These are phyloP conservation scores for Ophion ventricosus DNA, from an alignment of 2,888 invertebrate species.

Conservation along the genomic window DNA sequence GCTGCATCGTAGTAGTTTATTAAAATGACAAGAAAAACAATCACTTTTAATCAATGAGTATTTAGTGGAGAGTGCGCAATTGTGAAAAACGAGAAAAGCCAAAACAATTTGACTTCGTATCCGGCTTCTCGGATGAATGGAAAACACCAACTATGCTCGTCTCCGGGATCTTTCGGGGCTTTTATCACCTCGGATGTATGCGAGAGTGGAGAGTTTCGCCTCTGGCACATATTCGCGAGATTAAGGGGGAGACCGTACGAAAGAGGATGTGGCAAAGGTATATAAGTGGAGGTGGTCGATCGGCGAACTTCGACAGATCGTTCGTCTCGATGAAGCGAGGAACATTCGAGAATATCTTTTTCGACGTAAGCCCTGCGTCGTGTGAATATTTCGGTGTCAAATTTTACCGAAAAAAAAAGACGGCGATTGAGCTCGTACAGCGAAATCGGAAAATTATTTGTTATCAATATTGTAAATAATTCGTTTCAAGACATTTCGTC, in stretches of 20 bases:
- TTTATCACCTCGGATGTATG: slow-evolving; percentile 75
- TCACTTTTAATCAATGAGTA: slow-evolving; percentile 11
- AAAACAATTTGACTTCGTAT: slow-evolving; percentile 38
- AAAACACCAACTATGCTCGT: slow-evolving; percentile 73
- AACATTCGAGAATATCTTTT: slow-evolving; percentile 51
- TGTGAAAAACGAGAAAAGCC: slow-evolving; percentile 5
- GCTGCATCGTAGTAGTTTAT: slow-evolving; percentile 66
- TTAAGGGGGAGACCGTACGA: slow-evolving; percentile 50
- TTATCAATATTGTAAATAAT: too few species aligned
- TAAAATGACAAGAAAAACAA: slow-evolving; percentile 4
- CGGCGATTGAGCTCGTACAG: too few species aligned
- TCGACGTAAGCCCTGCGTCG: background rate
- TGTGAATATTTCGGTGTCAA: background rate
- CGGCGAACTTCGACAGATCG: slow-evolving; percentile 50
- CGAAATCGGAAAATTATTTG: too few species aligned
- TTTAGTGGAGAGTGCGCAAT: background rate
- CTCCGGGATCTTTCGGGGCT: slow-evolving; percentile 69
- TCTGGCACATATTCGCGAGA: slow-evolving; percentile 49
- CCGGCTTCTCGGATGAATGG: slow-evolving; percentile 69
- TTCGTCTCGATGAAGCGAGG: slow-evolving; percentile 44
- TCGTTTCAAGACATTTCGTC: too few species aligned
- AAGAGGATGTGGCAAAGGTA: slow-evolving; percentile 57
- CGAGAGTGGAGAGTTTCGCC: slow-evolving; percentile 67
- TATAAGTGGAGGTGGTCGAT: slow-evolving; percentile 44
- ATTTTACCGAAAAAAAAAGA: background rate